phyloP scores from a whole-genome alignment of 2,797 vertebrate genomes.

The Gastrophryne carolinensis region DNA sequence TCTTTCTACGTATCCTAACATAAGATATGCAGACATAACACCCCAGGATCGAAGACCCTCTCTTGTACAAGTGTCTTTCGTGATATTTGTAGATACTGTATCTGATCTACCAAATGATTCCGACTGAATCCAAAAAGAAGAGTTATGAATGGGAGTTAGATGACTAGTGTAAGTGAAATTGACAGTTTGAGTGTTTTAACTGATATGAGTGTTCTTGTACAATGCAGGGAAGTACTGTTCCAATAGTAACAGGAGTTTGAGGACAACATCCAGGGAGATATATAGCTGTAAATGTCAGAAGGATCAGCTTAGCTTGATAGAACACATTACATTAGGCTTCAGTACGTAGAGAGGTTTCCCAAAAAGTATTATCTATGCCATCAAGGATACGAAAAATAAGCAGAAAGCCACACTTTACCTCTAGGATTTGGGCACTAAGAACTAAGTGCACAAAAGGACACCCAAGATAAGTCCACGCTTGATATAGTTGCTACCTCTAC shows the following conservation, averaged over 20 bases:
- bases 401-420: too few species aligned
- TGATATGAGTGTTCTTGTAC: conserved; percentile 4
- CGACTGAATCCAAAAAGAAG: neutral
- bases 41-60: too few species aligned
- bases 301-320: neutral
- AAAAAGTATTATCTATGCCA: too few species aligned
- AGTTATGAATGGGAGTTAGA: neutral
- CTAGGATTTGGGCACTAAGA: too few species aligned
- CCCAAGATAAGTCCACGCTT: too few species aligned
- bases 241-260: neutral
- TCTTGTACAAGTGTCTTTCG: neutral
- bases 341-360: neutral
- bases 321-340: neutral
- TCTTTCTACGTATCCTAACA: neutral
- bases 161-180: conserved; percentile 33
- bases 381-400: too few species aligned
- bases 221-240: neutral
- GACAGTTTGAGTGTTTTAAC: conserved; percentile 8
- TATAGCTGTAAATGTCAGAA: neutral
- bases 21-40: neutral
- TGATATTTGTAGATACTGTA: neutral
- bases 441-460: too few species aligned
- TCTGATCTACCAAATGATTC: neutral
- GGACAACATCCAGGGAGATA: neutral
- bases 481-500: too few species aligned